Base-by-base conservation (phyloP, 2,888 invertebrate genomes). In the Harpagoxenus sublaevis region DNA sequence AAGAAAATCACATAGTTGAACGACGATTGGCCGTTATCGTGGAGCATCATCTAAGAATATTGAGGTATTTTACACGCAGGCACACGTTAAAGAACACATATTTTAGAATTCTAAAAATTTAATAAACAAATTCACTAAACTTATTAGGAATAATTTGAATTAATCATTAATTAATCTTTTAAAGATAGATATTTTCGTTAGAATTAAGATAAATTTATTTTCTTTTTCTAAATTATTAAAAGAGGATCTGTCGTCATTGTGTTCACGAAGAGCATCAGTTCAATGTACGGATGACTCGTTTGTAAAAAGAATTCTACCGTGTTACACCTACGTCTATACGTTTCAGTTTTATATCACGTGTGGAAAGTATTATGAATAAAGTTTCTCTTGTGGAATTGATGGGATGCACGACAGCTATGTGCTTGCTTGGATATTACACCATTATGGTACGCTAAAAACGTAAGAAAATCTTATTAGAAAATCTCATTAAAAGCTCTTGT, bases 391-490 rank as follows among this genome's bases (percentile, higher is more conserved):
- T 91, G 3, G 92, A 94, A 87, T 88, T 93, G 12, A 62, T 92
- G n/a, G 93, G 93, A 12, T 93, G 93, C 42, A 93, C 93, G 1
- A 79, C 92, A 84, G 92, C 89, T 68, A 91, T 93, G 63, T 94
- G 93, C 74, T 90, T 93, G 23, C 86, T 94, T n/a, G 93, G 92
- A 79, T 93, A 92, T 87, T 93, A 92, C 84, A 89, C 90, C 31
- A 92, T 93, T 71, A 89, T 88, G 91, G 93, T 92, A 91, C 6
- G 83, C 10, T 63, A 73, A 3, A 42, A 1, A 12, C 3, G 10
- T 55, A 55, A 10, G n/a, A 68, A 39, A 45, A 18, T 83, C 10
- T 23, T 53, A 53, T 9, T 18, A 51, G 12, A 3, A 70, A n/a
- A 51, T 71, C 0, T 62, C 6, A 70, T 71, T 15, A 48, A 0